phyloP scores from a whole-genome alignment of 2,113 vertebrate genomes.

The Callospermophilus lateralis region DNA sequence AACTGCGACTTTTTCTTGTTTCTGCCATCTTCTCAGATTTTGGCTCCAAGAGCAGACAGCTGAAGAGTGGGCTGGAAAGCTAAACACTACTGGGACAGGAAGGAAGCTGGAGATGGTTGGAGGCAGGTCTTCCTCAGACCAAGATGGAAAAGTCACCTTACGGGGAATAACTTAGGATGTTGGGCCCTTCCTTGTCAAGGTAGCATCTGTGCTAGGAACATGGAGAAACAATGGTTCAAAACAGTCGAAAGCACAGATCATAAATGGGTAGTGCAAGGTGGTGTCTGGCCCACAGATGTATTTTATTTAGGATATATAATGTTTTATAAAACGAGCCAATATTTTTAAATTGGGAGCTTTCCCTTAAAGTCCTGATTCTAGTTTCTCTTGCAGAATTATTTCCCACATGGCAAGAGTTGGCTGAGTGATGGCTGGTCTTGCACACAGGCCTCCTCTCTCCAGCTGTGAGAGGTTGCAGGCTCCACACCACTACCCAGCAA shows the following conservation, averaged over 20 bases:
- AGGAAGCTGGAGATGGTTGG: neutral
- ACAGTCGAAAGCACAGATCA: neutral
- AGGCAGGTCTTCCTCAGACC: neutral
- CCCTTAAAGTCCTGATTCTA: constrained; percentile 43
- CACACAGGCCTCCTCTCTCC: neutral
- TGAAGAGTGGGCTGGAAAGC: neutral
- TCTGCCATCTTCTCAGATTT: constrained; percentile 35
- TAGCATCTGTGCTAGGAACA: neutral
- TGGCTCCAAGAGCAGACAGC: neutral
- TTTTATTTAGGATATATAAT: constrained; percentile 32
- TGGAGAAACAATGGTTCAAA: neutral
- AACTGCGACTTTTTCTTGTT: constrained; percentile 27
- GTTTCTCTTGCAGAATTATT: constrained; percentile 25
- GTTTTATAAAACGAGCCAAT: neutral
- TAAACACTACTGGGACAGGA: neutral
- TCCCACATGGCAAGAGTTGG: neutral
- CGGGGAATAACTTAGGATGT: neutral
- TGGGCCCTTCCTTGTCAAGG: constrained; percentile 8
- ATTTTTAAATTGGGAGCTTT: constrained; percentile 55
- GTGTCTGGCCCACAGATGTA: constrained; percentile 18
- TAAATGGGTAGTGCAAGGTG: neutral
- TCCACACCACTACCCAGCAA: neutral
- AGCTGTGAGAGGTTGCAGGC: neutral
- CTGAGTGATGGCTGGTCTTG: neutral
- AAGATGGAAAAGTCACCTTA: neutral